Percentiles rank a stretch among this genome's conserved stretches.
Conservation (phyloP, 2,888 invertebrate species). For the Kuschelorhynchus macadamiae region DNA sequence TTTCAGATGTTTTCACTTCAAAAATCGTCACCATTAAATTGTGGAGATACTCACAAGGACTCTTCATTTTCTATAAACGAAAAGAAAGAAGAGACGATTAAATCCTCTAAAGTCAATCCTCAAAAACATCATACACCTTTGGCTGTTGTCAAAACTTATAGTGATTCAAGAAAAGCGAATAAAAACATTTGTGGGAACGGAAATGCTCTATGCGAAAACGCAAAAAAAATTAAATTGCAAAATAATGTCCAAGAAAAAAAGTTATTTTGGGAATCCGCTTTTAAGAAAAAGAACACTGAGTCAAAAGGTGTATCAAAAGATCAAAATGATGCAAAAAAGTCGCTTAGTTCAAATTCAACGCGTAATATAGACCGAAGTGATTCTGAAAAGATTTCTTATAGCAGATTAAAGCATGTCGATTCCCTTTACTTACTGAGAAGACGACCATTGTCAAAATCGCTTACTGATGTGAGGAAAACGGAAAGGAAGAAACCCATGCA, state of each 20-base stretch:
- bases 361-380: no score
- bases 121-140: no score
- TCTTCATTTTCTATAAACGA: slow-evolving; percentile 29
- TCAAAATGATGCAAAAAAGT: no score
- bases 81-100: slow-evolving; percentile 7
- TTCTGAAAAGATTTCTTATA: no score
- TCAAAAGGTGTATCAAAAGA: no score
- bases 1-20: slow-evolving; percentile 17
- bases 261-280: slow-evolving; percentile 35
- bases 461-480: slow-evolving; percentile 15
- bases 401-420: slow-evolving; percentile 18
- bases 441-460: slow-evolving; percentile 30
- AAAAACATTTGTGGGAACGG: no score
- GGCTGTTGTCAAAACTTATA: no score
- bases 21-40: slow-evolving; percentile 3
- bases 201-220: not conserved
- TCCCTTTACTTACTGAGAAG: slow-evolving; percentile 9
- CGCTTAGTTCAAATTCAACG: no score
- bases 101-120: no score
- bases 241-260: slow-evolving; percentile 28
- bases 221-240: not conserved
- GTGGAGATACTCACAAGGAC: not conserved
- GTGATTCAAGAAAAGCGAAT: no score
- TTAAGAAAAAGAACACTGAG: not conserved
- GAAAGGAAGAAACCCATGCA: not conserved